A percentile compares a stretch with the other conserved stretches of the same genome.
phyloP scores from a whole-genome alignment of 1,140 invertebrate genomes.

The Drosophila funebris region DNA sequence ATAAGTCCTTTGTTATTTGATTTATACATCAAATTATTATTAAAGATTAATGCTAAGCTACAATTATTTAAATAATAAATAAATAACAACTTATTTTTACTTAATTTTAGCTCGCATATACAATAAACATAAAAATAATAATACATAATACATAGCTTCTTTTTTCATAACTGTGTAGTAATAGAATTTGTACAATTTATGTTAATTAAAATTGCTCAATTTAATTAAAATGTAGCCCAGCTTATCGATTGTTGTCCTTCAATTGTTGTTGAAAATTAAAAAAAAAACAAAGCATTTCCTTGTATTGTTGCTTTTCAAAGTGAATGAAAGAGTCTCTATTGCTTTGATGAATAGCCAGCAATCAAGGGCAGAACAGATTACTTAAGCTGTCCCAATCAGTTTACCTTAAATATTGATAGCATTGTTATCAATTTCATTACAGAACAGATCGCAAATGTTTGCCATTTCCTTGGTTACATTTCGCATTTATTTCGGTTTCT shows the following conservation, averaged over 20 bases:
- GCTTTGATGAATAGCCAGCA: constrained; percentile 1
- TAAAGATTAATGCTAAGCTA: too few species aligned
- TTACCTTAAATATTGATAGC: constrained; percentile 41
- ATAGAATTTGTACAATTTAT: too few species aligned
- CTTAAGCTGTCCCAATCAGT: constrained; percentile 1
- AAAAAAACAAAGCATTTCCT: too few species aligned
- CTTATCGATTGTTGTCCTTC: not conserved
- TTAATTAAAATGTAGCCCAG: not conserved
- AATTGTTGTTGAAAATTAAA: not conserved
- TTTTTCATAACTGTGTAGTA: too few species aligned
- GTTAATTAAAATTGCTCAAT: not conserved
- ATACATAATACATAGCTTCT: too few species aligned
- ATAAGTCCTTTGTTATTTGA: too few species aligned
- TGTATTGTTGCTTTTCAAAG: not conserved
- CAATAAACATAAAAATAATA: too few species aligned
- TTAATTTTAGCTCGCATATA: too few species aligned
- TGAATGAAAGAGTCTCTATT: not conserved
- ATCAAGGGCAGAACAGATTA: constrained; percentile 23
- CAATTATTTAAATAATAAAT: too few species aligned
- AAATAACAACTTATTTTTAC: too few species aligned
- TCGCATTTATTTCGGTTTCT: constrained; percentile 9
- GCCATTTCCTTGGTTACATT: not conserved
- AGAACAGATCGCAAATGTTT: constrained; percentile 3
- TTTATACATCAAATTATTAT: too few species aligned
- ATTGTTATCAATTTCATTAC: constrained; percentile 30